Base-by-base conservation (phyloP, 2,888 invertebrate genomes). In the Poecilobothrus nobilitatus region DNA sequence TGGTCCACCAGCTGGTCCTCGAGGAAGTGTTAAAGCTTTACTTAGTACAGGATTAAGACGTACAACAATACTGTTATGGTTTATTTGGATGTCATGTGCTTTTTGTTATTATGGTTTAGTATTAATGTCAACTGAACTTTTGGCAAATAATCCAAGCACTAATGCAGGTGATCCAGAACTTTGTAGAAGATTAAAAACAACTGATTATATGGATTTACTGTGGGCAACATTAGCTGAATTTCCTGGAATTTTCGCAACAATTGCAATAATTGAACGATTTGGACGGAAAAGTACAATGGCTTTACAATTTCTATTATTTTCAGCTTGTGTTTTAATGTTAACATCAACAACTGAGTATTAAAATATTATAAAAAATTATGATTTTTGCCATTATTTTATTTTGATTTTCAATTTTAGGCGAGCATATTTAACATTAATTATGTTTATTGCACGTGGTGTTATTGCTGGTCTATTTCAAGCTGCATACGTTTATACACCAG, bases 41-140 rank as follows among this genome's bases (percentile, higher is more conserved):
- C 83, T 92, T 12, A 88, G 92, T 71, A 91, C 92, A 18, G 92
- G 93, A 72, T 84, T 95, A 72, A 85, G 92, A 76, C 86, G 87
- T 72, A 96, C 96, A 4, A 95, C 95, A 15, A 78, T 95, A 27
- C 83, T 96, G 21, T 84, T 97, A 3, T 96, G 96, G 96, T 89
- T 95, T 74, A 95, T 97, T 75, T 97, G 96, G 96, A 90, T 94
- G 87, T 87, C 92, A 0, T 95, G 95, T 80, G 94, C 96, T 0
- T 96, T 97, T 83, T 94, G 94, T 79, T 97, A 97, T 81, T 97
- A 97, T 79, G 96, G 97, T 0, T 86, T 96, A 61, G 96, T 97
- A 9, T 82, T 97, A 69, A 93, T 97, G 91, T 95, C 96, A 1
- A 97, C 96, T 0, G 95, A 96, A 79, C 81, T 96, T 68, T 93